Conservation (phyloP, 2,888 invertebrate species). For the Loripinus fragilis region DNA sequence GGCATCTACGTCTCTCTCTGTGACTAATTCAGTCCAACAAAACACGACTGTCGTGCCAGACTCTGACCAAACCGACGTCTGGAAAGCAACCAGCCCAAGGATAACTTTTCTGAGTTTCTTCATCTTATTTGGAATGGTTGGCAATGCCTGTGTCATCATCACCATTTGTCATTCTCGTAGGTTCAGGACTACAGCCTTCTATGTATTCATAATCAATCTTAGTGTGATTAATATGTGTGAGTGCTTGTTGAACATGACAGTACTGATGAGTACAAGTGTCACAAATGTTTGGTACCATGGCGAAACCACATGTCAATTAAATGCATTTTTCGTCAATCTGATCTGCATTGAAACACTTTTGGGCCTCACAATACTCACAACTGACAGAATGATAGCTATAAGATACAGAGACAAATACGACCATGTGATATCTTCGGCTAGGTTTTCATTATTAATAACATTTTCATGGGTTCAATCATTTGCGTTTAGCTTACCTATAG, state of each 20-base stretch:
- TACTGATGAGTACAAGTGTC: slow-evolving; percentile 72
- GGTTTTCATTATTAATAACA: slow-evolving; percentile 63
- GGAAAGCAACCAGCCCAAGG: slow-evolving; percentile 52
- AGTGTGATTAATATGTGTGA: slow-evolving; percentile 74
- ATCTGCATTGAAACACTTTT: slow-evolving; percentile 68
- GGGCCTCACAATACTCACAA: slow-evolving; percentile 65
- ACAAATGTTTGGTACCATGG: slow-evolving; percentile 72
- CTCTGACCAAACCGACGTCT: slow-evolving; percentile 24
- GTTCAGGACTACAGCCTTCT: slow-evolving; percentile 63
- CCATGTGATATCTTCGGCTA: slow-evolving; percentile 57
- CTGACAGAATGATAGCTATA: slow-evolving; percentile 76
- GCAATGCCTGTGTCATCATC: slow-evolving; percentile 73
- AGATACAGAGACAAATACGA: slow-evolving; percentile 64
- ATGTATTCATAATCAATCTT: slow-evolving; percentile 72
- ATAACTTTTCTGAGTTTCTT: slow-evolving; percentile 72
- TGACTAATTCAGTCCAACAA: neutral
- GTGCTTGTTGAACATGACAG: slow-evolving; percentile 75
- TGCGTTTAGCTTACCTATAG: slow-evolving; percentile 74
- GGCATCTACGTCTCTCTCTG: neutral
- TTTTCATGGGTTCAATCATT: slow-evolving; percentile 76
- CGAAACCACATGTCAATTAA: slow-evolving; percentile 68
- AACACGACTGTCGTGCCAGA: neutral
- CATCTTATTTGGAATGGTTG: slow-evolving; percentile 71
- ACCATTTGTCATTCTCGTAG: slow-evolving; percentile 71
- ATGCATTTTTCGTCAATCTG: slow-evolving; percentile 73